A percentile compares a stretch with the other conserved stretches of the same genome.
Conservation (phyloP, 2,113 vertebrate genomes). For the Peromyscus polionotus region DNA sequence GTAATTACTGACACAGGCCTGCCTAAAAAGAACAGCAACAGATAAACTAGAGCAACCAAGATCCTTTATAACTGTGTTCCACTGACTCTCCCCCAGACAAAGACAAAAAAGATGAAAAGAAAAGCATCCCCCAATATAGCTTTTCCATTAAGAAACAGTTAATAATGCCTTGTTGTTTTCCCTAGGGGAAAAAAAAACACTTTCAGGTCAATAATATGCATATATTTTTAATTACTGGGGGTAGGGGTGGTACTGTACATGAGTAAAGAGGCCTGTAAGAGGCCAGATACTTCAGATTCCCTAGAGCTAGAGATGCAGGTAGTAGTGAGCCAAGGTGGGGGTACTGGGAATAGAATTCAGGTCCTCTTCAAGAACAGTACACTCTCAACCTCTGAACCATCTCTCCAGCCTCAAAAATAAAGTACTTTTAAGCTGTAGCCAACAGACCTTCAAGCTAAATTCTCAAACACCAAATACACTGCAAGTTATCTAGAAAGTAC, state of each 20-base stretch:
- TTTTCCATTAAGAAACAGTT: constrained; percentile 77
- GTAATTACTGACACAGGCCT: constrained; percentile 25
- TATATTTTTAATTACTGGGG: background rate
- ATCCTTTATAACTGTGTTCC: constrained; percentile 54
- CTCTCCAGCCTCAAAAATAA: background rate
- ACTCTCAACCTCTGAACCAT: background rate
- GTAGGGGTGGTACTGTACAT: background rate
- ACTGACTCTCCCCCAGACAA: constrained; percentile 59
- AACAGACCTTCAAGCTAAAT: constrained; percentile 75
- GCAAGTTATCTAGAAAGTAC: constrained; percentile 68
- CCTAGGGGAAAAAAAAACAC: constrained; percentile 56
- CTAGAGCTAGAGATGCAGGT: background rate
- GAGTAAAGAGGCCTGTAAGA: background rate
- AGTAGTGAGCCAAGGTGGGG: background rate
- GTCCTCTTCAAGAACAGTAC: background rate
- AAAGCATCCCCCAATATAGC: constrained; percentile 12
- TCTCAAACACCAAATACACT: constrained; percentile 67
- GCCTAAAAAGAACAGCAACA: constrained; percentile 66
- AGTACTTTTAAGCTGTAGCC: constrained; percentile 67
- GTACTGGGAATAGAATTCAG: background rate
- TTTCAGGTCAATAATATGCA: constrained; percentile 56
- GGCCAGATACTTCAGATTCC: background rate
- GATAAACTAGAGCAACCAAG: constrained; percentile 59
- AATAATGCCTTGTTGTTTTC: constrained; percentile 53
- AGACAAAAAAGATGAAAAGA: background rate